These are phyloP conservation scores for Lacerta agilis DNA, from an alignment of 2,797 vertebrate species.

Conservation along the genomic window DNA sequence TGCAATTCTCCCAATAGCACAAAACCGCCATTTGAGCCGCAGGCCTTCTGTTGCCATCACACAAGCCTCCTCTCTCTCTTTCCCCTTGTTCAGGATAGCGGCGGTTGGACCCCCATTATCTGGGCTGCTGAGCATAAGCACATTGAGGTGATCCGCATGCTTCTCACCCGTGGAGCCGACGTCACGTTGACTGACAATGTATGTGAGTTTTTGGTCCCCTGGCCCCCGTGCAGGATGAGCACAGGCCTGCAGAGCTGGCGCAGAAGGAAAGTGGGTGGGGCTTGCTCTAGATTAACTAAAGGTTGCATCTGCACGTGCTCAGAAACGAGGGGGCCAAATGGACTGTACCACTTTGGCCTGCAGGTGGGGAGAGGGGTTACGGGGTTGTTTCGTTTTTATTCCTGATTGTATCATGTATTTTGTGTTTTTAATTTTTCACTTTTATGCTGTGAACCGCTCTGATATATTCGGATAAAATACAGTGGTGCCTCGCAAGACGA, in stretches of 20 bases:
- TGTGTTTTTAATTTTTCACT: too few relatives aligned
- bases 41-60: not conserved
- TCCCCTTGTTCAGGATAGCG: slow-evolving; percentile 82
- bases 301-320: not conserved
- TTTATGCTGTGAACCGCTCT: too few relatives aligned
- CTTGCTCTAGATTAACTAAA: not conserved
- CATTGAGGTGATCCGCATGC: slow-evolving; percentile 85
- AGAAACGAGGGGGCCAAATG: not conserved
- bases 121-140: slow-evolving; percentile 96
- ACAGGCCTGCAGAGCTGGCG: not conserved
- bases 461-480: too few relatives aligned
- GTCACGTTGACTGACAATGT: slow-evolving; percentile 92
- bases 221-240: not conserved
- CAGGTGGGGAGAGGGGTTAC: too few relatives aligned
- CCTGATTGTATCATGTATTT: too few relatives aligned
- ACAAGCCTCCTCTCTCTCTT: not conserved
- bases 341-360: not conserved
- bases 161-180: slow-evolving; percentile 91
- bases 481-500: too few relatives aligned
- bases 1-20: too few relatives aligned
- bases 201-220: slow-evolving; percentile 73
- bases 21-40: not conserved
- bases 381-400: too few relatives aligned
- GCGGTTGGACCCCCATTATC: slow-evolving; percentile 95
- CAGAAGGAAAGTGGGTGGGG: not conserved